Conservation (phyloP, 1,140 invertebrate genomes). For the Philopotamus ludificatus region DNA sequence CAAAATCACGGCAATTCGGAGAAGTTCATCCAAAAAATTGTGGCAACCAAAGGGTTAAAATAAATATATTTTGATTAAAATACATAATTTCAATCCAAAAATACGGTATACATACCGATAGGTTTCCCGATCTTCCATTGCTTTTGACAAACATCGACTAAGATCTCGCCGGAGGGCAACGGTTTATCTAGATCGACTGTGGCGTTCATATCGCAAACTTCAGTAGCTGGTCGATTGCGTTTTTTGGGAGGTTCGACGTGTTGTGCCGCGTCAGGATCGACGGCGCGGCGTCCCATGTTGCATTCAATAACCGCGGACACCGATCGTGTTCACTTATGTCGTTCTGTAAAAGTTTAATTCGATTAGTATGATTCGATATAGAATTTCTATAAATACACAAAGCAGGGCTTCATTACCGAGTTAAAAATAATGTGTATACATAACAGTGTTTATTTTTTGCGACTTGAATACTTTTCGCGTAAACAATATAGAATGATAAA, state of each 20-base stretch:
- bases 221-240: slow-evolving; percentile 45
- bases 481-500: no score
- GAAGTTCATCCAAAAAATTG: no score
- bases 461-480: no score
- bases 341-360: not conserved
- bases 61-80: slow-evolving; percentile 3
- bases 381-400: not conserved
- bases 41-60: no score
- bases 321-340: slow-evolving; percentile 19
- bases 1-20: no score
- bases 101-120: slow-evolving; percentile 61
- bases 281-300: slow-evolving; percentile 46
- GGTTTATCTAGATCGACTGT: slow-evolving; percentile 44
- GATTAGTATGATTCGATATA: not conserved
- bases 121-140: slow-evolving; percentile 85
- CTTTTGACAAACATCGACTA: slow-evolving; percentile 78
- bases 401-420: not conserved
- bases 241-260: slow-evolving; percentile 46
- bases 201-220: slow-evolving; percentile 40
- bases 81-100: slow-evolving; percentile 1
- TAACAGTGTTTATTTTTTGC: no score
- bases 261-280: slow-evolving; percentile 45
- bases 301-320: slow-evolving; percentile 47
- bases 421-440: not conserved
- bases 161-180: slow-evolving; percentile 65